Conservation (phyloP, 2,888 invertebrate genomes). For the Hydraecia micacea region DNA sequence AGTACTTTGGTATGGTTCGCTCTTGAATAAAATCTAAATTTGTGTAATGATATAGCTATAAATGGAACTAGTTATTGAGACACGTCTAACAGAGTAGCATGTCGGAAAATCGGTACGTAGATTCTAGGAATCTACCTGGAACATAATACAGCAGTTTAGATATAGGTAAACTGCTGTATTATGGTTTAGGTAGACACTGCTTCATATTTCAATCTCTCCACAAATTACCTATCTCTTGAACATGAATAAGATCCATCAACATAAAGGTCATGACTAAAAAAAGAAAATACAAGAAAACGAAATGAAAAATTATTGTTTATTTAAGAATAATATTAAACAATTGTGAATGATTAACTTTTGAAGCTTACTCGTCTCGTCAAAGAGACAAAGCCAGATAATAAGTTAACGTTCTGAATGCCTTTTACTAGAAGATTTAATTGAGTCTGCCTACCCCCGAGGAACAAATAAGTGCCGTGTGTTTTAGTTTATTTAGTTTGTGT, state of each 20-base stretch:
- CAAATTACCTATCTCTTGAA: neutral
- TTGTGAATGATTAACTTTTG: conserved; percentile 42
- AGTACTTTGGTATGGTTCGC: neutral
- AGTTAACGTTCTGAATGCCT: conserved; percentile 62
- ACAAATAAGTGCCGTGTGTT: conserved; percentile 79
- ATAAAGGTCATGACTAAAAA: neutral
- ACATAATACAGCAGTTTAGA: too few relatives aligned
- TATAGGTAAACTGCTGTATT: neutral
- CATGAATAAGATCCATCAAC: neutral
- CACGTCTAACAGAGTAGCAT: neutral
- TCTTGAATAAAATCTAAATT: conserved; percentile 10
- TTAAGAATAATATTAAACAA: conserved; percentile 33
- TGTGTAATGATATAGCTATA: conserved; percentile 9
- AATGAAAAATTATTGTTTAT: conserved; percentile 38
- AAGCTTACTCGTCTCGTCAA: conserved; percentile 53
- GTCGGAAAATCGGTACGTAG: neutral
- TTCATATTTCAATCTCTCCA: neutral
- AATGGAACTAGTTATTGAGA: neutral
- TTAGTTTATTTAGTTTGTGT: conserved; percentile 81
- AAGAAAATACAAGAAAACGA: neutral
- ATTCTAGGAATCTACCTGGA: neutral
- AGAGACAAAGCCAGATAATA: conserved; percentile 57
- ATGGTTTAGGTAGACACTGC: neutral
- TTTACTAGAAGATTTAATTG: conserved; percentile 68
- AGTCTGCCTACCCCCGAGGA: conserved; percentile 78